A percentile compares a stretch with the other conserved stretches of the same genome.
Conservation (phyloP, 2,113 vertebrate genomes). For the Protobothrops mucrosquamatus region DNA sequence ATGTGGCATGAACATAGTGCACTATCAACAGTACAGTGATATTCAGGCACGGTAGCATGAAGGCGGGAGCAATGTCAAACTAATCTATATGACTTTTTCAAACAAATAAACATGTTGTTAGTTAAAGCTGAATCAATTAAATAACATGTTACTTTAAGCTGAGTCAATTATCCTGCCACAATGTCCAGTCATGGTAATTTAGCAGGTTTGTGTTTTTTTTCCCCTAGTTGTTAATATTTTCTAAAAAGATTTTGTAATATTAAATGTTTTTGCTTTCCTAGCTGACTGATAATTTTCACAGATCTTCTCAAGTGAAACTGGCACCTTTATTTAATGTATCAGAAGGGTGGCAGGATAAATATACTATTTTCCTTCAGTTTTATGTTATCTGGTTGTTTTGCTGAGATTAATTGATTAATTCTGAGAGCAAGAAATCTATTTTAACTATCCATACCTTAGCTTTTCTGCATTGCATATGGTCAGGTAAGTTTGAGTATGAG, state of each 20-base stretch:
- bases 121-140: neutral
- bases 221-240: neutral
- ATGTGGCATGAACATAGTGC: neutral
- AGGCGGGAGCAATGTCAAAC: neutral
- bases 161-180: neutral
- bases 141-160: neutral
- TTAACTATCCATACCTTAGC: neutral
- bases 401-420: neutral
- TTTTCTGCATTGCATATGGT: neutral
- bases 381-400: neutral
- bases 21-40: neutral
- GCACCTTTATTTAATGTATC: too few relatives aligned
- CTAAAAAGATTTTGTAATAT: neutral
- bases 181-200: neutral
- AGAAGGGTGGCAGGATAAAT: neutral
- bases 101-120: neutral
- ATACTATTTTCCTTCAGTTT: neutral
- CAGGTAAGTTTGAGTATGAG: neutral
- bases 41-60: fast-evolving
- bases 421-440: neutral
- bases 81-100: neutral
- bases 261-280: neutral
- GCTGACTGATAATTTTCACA: neutral
- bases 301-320: neutral
- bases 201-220: neutral